Conservation (phyloP, 2,797 vertebrate species). For the Leucoraja ocellata region DNA sequence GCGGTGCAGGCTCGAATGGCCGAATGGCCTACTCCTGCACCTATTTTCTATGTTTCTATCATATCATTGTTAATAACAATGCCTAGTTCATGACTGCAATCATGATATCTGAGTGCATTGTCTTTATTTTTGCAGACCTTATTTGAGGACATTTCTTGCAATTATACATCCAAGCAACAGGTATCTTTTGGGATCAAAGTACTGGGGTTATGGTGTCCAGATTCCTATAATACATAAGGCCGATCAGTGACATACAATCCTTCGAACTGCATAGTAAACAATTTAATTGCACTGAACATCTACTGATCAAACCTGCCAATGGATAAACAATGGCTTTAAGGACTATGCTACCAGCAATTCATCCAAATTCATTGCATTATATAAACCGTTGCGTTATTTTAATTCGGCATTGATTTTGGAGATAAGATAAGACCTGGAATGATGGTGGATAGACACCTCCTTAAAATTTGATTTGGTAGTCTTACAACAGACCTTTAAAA, state of each 20-base stretch:
- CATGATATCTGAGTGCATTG: background rate
- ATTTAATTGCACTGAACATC: constrained; percentile 62
- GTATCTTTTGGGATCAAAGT: constrained; percentile 60
- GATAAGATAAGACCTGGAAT: background rate
- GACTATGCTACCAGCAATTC: background rate
- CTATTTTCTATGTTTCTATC: too few species aligned
- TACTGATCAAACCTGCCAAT: background rate
- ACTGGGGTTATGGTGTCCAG: constrained; percentile 51
- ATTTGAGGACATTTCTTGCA: background rate
- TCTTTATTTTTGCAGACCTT: background rate
- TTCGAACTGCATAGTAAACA: constrained; percentile 85
- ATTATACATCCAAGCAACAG: constrained; percentile 52
- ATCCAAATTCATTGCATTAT: background rate
- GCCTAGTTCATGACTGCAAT: background rate
- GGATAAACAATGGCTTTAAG: background rate
- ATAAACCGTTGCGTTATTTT: background rate
- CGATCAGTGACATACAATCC: constrained; percentile 61
- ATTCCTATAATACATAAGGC: constrained; percentile 47
- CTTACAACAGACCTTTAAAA: constrained; percentile 32
- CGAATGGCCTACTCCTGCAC: too few species aligned
- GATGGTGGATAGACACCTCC: background rate
- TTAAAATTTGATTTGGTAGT: constrained; percentile 22
- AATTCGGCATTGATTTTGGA: background rate
- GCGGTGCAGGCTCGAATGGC: too few species aligned
- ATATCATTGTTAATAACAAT: background rate